Evolutionary conservation across 1,140 invertebrate genomes (phyloP), one percentile per base, ranked within the genome.

Genomic region (Phocides pigmalion): DNA sequence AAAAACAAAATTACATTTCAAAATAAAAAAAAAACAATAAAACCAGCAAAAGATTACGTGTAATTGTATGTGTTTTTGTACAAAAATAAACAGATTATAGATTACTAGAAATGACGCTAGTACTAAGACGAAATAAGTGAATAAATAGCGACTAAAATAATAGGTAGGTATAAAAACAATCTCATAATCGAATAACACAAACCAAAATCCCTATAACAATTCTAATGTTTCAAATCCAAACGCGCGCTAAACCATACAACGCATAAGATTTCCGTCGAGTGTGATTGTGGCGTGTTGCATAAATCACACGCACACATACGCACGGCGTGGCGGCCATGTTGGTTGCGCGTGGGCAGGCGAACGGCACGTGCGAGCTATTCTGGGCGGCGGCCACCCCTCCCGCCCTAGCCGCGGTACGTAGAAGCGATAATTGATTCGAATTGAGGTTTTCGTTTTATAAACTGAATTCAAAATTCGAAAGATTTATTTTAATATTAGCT

Each of bases 361-460:
- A 67, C 72, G 84, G 85, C 87, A 89, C 85, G 87, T 88, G 87
- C 87, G 87, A 68, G 71, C 87, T 89, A 88, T 89, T 89, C 85
- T 84, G 79, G 84, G 87, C 84, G 84, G 81, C 82, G 77, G 76
- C 74, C 79, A 78, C 77, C 71, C 66, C 81, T 74, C 80, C 77
- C 70, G 73, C 76, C 76, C 71, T 69, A 72, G 54, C 63, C 56
- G 62, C 64, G 9, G 58, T 64, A 62, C 61, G 62, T 59, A 75
- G 71, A 65, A 28, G 39, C 66, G 72, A 69, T 66, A 44, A 44
- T 70, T 66, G 63, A 61, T 68, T 70, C 65, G 58, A 54, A 56
- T 56, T 56, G 51, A 56, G 51, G 51, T 56, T 56, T 56, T 42
- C 37, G 51, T 56, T 56, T 56, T 56, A 56, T 42, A 56, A 56